Base-by-base conservation (phyloP, 2,888 invertebrate genomes). In the Antheraea assamensis region DNA sequence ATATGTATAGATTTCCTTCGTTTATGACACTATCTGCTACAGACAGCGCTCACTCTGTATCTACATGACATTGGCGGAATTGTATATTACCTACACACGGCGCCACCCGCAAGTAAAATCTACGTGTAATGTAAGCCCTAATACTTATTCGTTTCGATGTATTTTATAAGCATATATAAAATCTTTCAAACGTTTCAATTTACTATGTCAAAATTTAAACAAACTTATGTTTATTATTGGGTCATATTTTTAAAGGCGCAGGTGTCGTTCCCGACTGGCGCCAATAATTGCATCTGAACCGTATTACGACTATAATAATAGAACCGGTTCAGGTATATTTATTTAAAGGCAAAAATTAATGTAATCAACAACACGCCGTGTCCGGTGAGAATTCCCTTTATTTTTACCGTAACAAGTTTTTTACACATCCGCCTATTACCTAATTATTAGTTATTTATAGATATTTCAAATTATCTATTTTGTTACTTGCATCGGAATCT, bases 351-450 rank as follows among this genome's bases (percentile, higher is more conserved):
- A 64, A 30, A 64, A 64, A 64, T 64, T 64, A 64, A 30, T 17
- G 21, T 68, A 68, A 68, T 68, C 35, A 68, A 35, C 35, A 10
- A 24, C 68, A n/a, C 10, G 35, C 35, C 35, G 68, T 31, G 35
- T 68, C 35, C 31, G 35, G n/a, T 17, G 21, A 31, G 68, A 68
- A 35, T 68, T 68, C 31, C n/a, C 35, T 68, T 35, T 68, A 68
- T 68, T 68, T 68, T 68, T 35, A n/a, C 68, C 35, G n/a, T 68
- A 68, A 68, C 68, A 21, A 68, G 68, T 31, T 64, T 31, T 64
- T 64, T n/a, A 31, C 35, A 35, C 21, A 68, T 68, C 68, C 68
- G 68, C 21, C 35, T 17, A 30, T 17, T 64, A 64, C 30, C n/a
- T 64, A 30, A 64, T 64, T 64, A 64, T 27, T 27, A 4, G 61